Conservation (phyloP, 2,888 invertebrate genomes). For the Brenthis ino region DNA sequence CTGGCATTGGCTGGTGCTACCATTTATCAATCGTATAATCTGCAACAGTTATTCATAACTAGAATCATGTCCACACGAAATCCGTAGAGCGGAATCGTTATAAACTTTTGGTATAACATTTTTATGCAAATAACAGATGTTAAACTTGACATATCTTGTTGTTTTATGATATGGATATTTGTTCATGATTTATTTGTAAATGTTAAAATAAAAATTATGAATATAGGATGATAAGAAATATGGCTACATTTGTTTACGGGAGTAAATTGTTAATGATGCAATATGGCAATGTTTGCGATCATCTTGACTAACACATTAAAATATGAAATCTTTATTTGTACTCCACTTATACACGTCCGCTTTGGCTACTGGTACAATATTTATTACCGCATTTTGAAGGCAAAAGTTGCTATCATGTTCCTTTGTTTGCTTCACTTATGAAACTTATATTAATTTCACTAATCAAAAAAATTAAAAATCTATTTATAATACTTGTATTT, state of each 20-base stretch:
- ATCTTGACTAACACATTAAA: constrained; percentile 32
- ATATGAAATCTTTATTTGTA: constrained; percentile 31
- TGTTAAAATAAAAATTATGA: constrained; percentile 44
- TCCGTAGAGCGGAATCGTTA: constrained; percentile 51
- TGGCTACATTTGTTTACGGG: constrained; percentile 35
- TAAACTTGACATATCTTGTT: constrained; percentile 38
- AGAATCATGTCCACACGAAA: constrained; percentile 55
- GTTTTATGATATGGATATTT: constrained; percentile 42
- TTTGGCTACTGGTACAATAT: constrained; percentile 13
- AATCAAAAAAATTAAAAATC: neutral
- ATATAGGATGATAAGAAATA: constrained; percentile 39
- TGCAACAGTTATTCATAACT: constrained; percentile 75
- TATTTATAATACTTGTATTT: neutral
- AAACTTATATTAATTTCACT: neutral
- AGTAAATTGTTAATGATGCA: constrained; percentile 42
- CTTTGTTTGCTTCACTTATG: neutral
- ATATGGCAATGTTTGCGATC: constrained; percentile 42
- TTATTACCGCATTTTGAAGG: neutral
- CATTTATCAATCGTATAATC: constrained; percentile 79
- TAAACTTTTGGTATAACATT: constrained; percentile 27
- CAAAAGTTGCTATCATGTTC: neutral
- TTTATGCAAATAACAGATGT: constrained; percentile 45
- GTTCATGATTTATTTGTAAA: constrained; percentile 40
- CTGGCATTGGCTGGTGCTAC: constrained; percentile 64
- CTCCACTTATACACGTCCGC: constrained; percentile 25